Conservation (phyloP, 2,797 vertebrate species). For the Phyllotis vaccarum region DNA sequence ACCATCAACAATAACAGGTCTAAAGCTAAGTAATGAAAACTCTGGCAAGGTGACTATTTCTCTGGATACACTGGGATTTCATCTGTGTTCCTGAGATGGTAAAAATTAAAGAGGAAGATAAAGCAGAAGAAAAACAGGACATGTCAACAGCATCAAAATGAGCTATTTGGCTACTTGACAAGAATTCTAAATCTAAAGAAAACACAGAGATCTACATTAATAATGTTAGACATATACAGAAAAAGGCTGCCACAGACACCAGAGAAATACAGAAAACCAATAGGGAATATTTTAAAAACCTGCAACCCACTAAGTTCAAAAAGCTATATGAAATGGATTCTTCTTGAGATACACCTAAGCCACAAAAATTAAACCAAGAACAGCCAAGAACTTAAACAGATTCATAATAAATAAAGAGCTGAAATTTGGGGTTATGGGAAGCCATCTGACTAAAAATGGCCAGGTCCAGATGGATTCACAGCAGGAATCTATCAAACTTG, state of each 20-base stretch:
- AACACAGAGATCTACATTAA: not conserved
- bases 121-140: not conserved
- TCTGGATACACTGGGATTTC: not conserved
- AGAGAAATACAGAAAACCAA: not conserved
- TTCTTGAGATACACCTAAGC: not conserved
- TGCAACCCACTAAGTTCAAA: not conserved
- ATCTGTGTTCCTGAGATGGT: too few species aligned
- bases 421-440: not conserved
- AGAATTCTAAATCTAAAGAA: not conserved
- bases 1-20: too few species aligned
- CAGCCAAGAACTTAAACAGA: not conserved
- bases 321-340: too few species aligned
- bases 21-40: not conserved
- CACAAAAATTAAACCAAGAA: not conserved
- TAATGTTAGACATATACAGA: not conserved
- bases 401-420: not conserved
- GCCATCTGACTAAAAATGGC: not conserved
- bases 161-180: not conserved
- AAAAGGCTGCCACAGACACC: not conserved
- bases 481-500: not conserved
- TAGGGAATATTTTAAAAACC: not conserved
- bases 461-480: not conserved
- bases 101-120: not conserved
- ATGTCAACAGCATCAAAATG: accelerated
- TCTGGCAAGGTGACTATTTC: not conserved